Conservation (phyloP, 2,113 vertebrate species). For the Oreotrochilus melanogaster region DNA sequence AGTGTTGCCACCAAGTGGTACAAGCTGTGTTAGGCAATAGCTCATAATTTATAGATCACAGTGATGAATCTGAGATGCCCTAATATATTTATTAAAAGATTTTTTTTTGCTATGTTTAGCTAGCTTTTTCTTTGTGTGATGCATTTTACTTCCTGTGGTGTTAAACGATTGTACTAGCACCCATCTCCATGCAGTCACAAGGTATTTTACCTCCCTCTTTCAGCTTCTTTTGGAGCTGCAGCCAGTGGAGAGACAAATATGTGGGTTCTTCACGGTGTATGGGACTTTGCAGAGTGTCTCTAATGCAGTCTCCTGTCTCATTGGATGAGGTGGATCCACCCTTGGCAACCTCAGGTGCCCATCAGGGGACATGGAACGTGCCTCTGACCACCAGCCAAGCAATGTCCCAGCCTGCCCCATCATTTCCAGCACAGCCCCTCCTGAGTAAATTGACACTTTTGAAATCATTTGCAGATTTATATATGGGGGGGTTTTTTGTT, state of each 20-base stretch:
- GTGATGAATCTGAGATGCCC: neutral
- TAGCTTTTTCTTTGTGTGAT: neutral
- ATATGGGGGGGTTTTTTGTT: too few relatives aligned
- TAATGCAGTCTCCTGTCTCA: rapidly evolving
- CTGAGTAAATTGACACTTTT: neutral
- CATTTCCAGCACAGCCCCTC: neutral
- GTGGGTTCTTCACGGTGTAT: neutral
- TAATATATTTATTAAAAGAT: neutral
- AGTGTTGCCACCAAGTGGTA: constrained; percentile 82
- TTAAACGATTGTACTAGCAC: neutral
- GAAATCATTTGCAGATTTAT: neutral
- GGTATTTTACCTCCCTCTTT: neutral
- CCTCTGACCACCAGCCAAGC: neutral
- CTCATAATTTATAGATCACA: constrained; percentile 40
- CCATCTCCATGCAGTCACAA: neutral
- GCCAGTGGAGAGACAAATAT: neutral
- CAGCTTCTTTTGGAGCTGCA: neutral
- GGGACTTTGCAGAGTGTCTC: neutral
- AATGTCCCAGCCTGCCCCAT: neutral
- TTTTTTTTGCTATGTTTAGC: neutral
- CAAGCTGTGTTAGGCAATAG: constrained; percentile 65
- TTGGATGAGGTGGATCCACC: neutral
- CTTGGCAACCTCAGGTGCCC: rapidly evolving
- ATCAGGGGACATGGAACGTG: rapidly evolving
- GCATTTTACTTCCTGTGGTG: neutral